Percentiles rank a stretch among this genome's conserved stretches.
Conservation (phyloP, 2,888 invertebrate genomes). For the Pherbina coryleti region DNA sequence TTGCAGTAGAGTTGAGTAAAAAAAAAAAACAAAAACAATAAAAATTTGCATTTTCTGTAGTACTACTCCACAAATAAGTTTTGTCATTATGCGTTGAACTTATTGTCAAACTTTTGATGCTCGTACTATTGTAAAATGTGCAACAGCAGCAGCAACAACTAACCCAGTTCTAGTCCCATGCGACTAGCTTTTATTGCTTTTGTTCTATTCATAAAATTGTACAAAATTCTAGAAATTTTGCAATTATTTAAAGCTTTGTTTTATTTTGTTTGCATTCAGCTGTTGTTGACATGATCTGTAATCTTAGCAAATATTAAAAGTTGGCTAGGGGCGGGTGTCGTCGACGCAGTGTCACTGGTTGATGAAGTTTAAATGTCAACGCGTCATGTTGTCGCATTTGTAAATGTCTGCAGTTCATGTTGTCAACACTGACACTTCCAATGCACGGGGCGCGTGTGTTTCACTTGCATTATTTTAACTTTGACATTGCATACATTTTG, state of each 20-base stretch:
- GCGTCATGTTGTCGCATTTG: slow-evolving; percentile 11
- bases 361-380: neutral
- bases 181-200: neutral
- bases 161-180: neutral
- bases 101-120: too few relatives aligned
- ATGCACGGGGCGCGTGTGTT: neutral
- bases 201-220: neutral
- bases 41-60: neutral
- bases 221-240: neutral
- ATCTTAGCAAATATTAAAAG: neutral
- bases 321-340: neutral
- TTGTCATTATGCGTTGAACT: too few relatives aligned
- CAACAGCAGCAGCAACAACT: neutral
- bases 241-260: neutral
- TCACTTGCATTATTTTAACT: neutral
- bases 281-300: neutral
- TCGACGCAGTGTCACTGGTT: neutral
- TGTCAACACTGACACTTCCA: neutral
- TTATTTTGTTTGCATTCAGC: neutral
- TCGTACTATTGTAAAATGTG: neutral
- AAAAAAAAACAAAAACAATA: too few relatives aligned
- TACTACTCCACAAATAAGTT: neutral
- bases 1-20: too few relatives aligned
- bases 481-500: neutral
- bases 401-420: neutral